Base-by-base conservation (phyloP, 37 sponge, comb jelly and placozoan species). In the Aplysina aerophoba region DNA sequence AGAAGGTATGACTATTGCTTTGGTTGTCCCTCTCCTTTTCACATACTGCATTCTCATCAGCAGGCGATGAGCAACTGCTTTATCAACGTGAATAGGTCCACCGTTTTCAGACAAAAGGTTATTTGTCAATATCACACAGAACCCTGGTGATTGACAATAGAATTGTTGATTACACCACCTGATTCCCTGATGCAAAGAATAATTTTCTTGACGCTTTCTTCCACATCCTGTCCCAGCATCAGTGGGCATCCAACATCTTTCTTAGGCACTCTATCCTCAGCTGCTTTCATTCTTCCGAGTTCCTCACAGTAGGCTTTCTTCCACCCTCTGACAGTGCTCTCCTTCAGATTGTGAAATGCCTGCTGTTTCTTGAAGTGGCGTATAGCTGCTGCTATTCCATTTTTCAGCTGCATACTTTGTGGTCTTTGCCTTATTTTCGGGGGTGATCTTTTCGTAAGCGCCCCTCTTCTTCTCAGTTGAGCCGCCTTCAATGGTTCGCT, bases 401-500 rank as follows among this genome's bases (percentile, higher is more conserved):
- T 53, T 75, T 75, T n/a, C 78, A 20, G 78, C 44, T 0, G 78
- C 78, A 75, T 53, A 75, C 22, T 40, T 75, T 0, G 25, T 44
- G 25, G 41, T 75, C 54, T 75, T 75, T 8, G 78, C 78, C 78
- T 75, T 37, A 24, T 37, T 75, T 14, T 75, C 54, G 0, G 78
- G 1, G 25, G 2, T 75, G 19, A 27, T 31, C 34, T 69, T 69
- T 0, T 69, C 71, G 30, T 69, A 69, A 11, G 28, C 6, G 71
- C 71, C 71, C 34, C 28, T 31, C 28, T 69, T 69, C 34, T 16
- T 69, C 19, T n/a, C n/a, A n/a, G n/a, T n/a, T n/a, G n/a, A n/a
- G n/a, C n/a, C n/a, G n/a, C n/a, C n/a, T n/a, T n/a, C n/a, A n/a
- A n/a, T n/a, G n/a, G 71, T 5, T 27, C 34, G 35, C 6, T 33